phyloP scores from a whole-genome alignment of 2,797 vertebrate species.

The Muscicapa comitata region DNA sequence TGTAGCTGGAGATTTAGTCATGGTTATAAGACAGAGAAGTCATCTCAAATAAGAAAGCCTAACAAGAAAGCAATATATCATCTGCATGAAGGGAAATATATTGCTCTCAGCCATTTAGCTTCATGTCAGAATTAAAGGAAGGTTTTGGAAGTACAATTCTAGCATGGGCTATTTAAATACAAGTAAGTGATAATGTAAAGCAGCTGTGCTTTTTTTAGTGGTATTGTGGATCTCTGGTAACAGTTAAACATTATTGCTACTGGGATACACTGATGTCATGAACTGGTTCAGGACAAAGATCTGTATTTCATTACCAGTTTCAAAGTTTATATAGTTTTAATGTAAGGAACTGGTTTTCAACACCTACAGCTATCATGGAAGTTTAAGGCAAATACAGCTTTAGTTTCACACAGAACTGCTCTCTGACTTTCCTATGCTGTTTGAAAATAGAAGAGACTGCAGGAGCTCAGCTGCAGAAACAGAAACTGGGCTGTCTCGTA shows the following conservation, averaged over 20 bases:
- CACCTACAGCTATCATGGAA: background rate
- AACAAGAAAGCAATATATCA: constrained; percentile 36
- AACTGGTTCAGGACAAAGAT: background rate
- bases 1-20: constrained; percentile 45
- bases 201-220: constrained; percentile 13
- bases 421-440: background rate
- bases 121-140: constrained; percentile 5
- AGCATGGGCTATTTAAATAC: background rate
- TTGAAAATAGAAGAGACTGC: background rate
- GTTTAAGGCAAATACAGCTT: background rate
- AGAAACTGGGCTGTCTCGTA: background rate
- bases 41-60: constrained; percentile 37
- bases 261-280: background rate
- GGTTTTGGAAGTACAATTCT: background rate
- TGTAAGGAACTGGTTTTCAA: constrained; percentile 24
- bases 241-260: background rate
- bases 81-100: constrained; percentile 21
- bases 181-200: constrained; percentile 20
- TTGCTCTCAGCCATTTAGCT: constrained; percentile 2
- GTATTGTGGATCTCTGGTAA: background rate
- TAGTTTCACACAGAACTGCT: background rate
- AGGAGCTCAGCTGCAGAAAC: background rate
- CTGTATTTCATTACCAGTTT: constrained; percentile 20
- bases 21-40: constrained; percentile 30
- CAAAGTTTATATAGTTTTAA: background rate